Base-by-base conservation (phyloP, 2,888 invertebrate genomes). In the Dicyrtomina minuta region DNA sequence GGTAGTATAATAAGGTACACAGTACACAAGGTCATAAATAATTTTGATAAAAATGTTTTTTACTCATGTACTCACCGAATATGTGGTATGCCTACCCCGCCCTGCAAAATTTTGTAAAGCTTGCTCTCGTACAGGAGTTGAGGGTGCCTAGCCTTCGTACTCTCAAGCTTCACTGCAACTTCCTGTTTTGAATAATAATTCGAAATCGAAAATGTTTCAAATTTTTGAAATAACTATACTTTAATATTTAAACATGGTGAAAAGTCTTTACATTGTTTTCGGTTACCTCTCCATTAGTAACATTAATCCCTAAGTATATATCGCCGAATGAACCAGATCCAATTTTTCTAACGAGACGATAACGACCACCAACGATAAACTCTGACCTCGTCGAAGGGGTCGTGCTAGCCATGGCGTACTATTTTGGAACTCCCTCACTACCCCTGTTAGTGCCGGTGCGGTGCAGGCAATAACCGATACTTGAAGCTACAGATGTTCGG, bases 321-420 rank as follows among this genome's bases (percentile, higher is more conserved):
- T 98, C 98, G 81, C 99, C 99, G 83, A 99, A 99, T 78, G 98
- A 98, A 79, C 99, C 99, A 84, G 96, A 96, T 81, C 98, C 96
- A 83, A 98, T 95, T 88, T 96, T 96, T 80, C 96, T 89, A 82
- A 96, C 90, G 82, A 97, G 87, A 83, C 95, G 90, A 86, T 95
- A 97, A 86, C 92, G 94, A 81, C 91, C 92, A 83, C 92, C 92
- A 83, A 94, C 90, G 83, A 92, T 87, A 83, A 92, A 89, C 83
- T 92, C 92, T 81, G 84, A 85, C 83, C 87, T 87, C 67, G 75
- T 74, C 17, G 75, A 70, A 20, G 76, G 74, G 33, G 73, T 74
- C 17, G 76, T 70, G 17, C 75, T 72, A 55, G 75, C 76, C 76
- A 76, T 76, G 56, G 62, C 13, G 13, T 43, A 12, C 13, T 43